Conservation (phyloP, 2,797 vertebrate species). For the Hozukius guyotensis region DNA sequence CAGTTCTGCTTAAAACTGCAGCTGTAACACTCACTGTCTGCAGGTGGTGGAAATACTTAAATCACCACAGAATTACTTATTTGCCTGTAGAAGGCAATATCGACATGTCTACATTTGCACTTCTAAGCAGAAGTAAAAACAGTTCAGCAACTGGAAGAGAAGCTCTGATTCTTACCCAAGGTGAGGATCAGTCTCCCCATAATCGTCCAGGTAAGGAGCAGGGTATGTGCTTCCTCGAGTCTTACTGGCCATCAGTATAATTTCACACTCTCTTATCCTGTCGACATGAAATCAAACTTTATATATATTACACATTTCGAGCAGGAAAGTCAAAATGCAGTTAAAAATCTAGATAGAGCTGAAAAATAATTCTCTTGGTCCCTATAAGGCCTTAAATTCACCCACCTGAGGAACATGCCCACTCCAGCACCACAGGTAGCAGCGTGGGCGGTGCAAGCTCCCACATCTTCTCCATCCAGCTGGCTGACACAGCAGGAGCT, state of each 20-base stretch:
- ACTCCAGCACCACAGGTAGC: slow-evolving; percentile 94
- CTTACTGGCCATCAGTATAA: slow-evolving; percentile 94
- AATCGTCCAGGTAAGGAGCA: slow-evolving; percentile 97
- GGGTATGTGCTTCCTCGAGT: slow-evolving; percentile 93
- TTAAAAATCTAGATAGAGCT: background rate
- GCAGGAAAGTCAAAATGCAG: background rate
- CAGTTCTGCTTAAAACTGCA: background rate
- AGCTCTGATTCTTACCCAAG: slow-evolving; percentile 85
- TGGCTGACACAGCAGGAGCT: slow-evolving; percentile 93
- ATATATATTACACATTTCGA: background rate
- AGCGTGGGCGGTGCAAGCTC: slow-evolving; percentile 94
- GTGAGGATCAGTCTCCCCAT: slow-evolving; percentile 98
- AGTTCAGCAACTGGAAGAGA: background rate
- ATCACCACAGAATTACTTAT: background rate
- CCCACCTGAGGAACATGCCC: slow-evolving; percentile 96
- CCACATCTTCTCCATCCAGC: slow-evolving; percentile 92
- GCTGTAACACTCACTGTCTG: background rate
- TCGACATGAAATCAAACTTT: background rate
- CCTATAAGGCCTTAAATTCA: background rate
- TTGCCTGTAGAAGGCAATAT: background rate
- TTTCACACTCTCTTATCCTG: slow-evolving; percentile 96
- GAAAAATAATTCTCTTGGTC: background rate
- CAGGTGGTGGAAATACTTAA: background rate
- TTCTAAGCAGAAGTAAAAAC: background rate
- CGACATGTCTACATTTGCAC: background rate